Evolutionary conservation across 2,797 vertebrate genomes (phyloP).

Genomic region (Vultur gryphus): DNA sequence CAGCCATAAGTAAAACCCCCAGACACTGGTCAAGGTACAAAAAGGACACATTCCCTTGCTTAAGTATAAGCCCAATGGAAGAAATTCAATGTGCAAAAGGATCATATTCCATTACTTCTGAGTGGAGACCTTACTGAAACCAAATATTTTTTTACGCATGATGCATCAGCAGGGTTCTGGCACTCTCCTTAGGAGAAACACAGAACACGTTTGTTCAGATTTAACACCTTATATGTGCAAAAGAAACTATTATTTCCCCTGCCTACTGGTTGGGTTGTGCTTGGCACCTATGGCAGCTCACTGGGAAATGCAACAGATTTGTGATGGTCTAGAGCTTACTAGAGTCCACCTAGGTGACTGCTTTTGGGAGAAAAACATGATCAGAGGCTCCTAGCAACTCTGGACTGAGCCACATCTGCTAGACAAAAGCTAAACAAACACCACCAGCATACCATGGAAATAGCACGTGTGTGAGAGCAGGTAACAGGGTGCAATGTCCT

Average conservation of each 20-base stretch:
- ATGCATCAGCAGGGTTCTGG: constrained; percentile 7
- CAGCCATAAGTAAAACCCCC: not conserved
- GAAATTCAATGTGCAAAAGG: not conserved
- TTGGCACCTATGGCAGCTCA: not conserved
- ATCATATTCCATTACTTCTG: not conserved
- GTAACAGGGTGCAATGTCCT: not conserved
- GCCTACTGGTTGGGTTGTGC: not conserved
- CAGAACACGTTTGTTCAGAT: not conserved
- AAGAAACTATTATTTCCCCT: not conserved
- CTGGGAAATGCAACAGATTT: not conserved
- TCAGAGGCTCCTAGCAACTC: not conserved
- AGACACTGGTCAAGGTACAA: not conserved
- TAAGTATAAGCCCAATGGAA: not conserved
- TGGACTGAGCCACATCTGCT: not conserved
- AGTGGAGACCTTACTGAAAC: not conserved
- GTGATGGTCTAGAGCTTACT: not conserved
- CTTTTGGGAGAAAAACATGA: not conserved
- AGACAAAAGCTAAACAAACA: not conserved
- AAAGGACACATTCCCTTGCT: not conserved
- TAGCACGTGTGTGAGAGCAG: not conserved
- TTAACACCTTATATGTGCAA: not conserved
- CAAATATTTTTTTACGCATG: not conserved
- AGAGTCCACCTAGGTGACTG: not conserved
- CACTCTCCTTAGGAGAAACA: constrained; percentile 2
- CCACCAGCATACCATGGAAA: not conserved